Evolutionary conservation across 2,113 vertebrate species (phyloP).

Genomic region (Pseudopipra pipra): DNA sequence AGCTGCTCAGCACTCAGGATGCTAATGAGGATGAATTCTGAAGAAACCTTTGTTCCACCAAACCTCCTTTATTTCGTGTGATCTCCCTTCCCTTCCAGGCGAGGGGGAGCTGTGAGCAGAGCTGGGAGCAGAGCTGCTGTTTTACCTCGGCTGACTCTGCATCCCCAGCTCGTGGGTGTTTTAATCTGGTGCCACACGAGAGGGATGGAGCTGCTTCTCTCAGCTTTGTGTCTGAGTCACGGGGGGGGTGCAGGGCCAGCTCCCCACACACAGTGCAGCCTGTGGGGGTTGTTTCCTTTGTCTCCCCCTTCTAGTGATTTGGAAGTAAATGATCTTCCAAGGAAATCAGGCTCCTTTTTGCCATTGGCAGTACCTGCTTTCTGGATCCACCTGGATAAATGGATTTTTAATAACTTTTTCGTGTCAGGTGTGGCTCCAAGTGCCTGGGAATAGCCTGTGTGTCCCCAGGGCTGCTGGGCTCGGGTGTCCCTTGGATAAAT

Average conservation of each 20-base stretch:
- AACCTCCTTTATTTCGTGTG: neutral
- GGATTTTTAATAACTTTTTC: neutral
- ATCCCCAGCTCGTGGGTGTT: neutral
- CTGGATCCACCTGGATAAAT: neutral
- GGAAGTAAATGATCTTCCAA: neutral
- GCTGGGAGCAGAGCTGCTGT: neutral
- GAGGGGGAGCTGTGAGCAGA: neutral
- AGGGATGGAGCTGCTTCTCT: neutral
- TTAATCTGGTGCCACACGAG: neutral
- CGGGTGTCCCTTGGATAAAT: neutral
- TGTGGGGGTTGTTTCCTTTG: too few relatives aligned
- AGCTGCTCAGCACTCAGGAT: neutral
- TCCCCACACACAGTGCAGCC: too few relatives aligned
- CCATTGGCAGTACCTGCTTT: accelerated
- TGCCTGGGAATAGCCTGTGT: neutral
- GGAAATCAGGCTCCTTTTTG: neutral
- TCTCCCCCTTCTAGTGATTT: neutral
- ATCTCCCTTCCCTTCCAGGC: neutral
- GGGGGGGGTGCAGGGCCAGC: neutral
- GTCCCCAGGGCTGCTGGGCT: neutral
- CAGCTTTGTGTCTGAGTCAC: neutral
- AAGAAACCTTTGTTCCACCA: neutral
- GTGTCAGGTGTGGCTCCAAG: neutral
- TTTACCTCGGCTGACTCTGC: neutral
- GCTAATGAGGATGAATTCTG: neutral